These are phyloP conservation scores for Resseliella maxima DNA, from an alignment of 2,888 invertebrate species.

Conservation along the genomic window DNA sequence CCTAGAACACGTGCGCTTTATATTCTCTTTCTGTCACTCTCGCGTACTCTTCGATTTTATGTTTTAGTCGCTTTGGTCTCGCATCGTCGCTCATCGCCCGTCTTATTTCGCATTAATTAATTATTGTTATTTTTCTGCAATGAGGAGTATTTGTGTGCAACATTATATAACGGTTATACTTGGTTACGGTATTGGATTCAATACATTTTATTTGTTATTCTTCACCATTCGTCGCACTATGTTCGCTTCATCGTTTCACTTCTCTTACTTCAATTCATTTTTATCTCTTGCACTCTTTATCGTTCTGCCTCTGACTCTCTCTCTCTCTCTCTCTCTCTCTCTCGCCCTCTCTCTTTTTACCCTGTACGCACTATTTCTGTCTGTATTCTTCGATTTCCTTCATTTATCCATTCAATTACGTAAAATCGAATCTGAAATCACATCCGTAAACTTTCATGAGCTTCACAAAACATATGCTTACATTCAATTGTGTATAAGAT, in stretches of 20 bases:
- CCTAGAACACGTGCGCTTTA: constrained; percentile 24
- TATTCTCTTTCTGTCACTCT: background rate
- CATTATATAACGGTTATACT: constrained; percentile 39
- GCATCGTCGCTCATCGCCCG: constrained; percentile 45
- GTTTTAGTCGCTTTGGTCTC: background rate
- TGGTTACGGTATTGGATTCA: constrained; percentile 44
- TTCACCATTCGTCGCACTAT: background rate
- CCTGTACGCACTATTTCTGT: too few relatives aligned
- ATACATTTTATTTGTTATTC: background rate
- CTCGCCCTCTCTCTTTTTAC: too few relatives aligned
- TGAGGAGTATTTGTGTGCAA: constrained; percentile 19
- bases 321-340: too few relatives aligned
- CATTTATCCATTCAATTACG: too few relatives aligned
- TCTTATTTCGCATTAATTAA: constrained; percentile 46
- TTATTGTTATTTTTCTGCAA: constrained; percentile 32
- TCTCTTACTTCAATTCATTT: background rate
- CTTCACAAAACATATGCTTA: too few relatives aligned
- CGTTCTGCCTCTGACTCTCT: too few relatives aligned
- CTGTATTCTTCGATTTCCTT: too few relatives aligned
- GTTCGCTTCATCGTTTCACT: background rate
- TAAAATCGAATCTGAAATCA: too few relatives aligned
- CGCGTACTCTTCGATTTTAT: background rate
- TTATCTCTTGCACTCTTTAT: too few relatives aligned
- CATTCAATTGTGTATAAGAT: background rate
- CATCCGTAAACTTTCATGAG: too few relatives aligned